Base-by-base conservation (phyloP, 2,113 vertebrate genomes). In the Cepphus grylle region DNA sequence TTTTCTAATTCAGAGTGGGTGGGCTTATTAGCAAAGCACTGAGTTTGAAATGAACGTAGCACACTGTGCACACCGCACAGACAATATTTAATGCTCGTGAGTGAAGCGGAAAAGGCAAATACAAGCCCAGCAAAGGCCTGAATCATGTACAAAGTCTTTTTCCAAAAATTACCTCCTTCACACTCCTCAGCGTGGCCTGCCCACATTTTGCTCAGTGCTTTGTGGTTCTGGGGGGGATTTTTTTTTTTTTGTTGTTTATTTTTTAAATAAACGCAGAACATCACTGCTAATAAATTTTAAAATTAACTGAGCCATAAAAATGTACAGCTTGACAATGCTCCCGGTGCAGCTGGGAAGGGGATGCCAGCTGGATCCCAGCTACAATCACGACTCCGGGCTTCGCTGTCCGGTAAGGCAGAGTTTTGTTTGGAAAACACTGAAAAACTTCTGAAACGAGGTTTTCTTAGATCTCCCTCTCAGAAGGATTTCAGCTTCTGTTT, bases 301-400 rank as follows among this genome's bases (percentile, higher is more conserved):
- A 69, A 42, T 18, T 30, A 56, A 61, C 6, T 2, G 15, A 59
- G 49, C 56, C 47, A 25, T 19, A 9, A 61, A 30, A 47, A 4
- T 0, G 1, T 4, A 23, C 32, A 47, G n/a, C 55, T 87, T 27
- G 12, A 36, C 7, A 4, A 59, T 50, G 58, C 9, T 49, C 65
- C 30, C 2, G 4, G 52, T 6, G 5, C 70, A 58, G 88, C 81
- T 71, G 83, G 71, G 49, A 12, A 50, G 65, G 83, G 17, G 29
- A 8, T 55, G 49, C 27, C 4, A 18, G 76, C 53, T 79, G 71
- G 66, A 70, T 19, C 84, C 87, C 80, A 55, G 63, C 65, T 15
- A 36, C 59, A 69, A 53, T 0, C 36, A 9, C 2, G 0, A 5
- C 7, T 3, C 74, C 0, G 1, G 40, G 34, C 76, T 50, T 47